These are phyloP conservation scores for Erebia ligea DNA, from an alignment of 2,888 invertebrate genomes.

Conservation along the genomic window DNA sequence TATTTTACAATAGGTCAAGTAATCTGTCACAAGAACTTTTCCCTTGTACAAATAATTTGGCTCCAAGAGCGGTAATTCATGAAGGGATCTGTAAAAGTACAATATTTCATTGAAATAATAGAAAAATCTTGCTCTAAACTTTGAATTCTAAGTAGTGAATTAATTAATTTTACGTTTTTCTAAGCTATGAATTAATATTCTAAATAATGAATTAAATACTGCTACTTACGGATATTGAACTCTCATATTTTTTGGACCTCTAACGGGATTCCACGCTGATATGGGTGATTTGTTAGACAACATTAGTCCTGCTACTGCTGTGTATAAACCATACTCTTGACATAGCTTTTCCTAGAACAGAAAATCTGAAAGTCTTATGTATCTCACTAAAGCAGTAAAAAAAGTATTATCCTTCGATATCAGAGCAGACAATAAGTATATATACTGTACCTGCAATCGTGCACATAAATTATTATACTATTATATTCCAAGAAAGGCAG, in stretches of 20 bases:
- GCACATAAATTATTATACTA: too few relatives aligned
- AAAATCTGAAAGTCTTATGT: background rate
- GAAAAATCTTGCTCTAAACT: too few relatives aligned
- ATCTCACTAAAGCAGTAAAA: too few relatives aligned
- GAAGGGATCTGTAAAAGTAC: constrained; percentile 57
- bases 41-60: constrained; percentile 70
- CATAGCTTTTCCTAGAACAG: constrained; percentile 71
- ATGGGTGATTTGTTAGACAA: constrained; percentile 86
- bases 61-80: constrained; percentile 64
- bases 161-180: too few relatives aligned
- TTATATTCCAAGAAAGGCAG: too few relatives aligned
- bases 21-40: constrained; percentile 74
- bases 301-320: constrained; percentile 88
- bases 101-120: background rate
- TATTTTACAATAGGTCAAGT: constrained; percentile 73
- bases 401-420: too few relatives aligned
- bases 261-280: constrained; percentile 89
- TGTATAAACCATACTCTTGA: constrained; percentile 84
- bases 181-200: too few relatives aligned
- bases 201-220: background rate
- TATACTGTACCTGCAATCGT: too few relatives aligned
- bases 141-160: too few relatives aligned
- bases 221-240: constrained; percentile 71
- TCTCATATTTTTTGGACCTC: constrained; percentile 79
- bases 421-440: too few relatives aligned